Conservation (phyloP, 1,140 invertebrate species). For the Tenebrio molitor region DNA sequence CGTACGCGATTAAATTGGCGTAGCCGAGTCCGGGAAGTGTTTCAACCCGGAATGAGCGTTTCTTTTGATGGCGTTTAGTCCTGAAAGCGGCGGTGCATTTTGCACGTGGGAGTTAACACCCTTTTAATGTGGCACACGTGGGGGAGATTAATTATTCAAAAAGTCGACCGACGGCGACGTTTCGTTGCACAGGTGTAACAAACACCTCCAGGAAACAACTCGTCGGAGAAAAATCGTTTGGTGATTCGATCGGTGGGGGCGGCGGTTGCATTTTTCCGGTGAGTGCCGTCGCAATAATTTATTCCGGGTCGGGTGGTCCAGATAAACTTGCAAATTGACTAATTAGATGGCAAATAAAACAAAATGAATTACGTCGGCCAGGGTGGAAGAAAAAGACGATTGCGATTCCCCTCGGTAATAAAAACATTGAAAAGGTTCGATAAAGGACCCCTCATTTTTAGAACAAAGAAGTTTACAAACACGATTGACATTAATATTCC, state of each 20-base stretch:
- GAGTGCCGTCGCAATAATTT: too few relatives aligned
- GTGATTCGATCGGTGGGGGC: too few relatives aligned
- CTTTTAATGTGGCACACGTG: constrained; percentile 36
- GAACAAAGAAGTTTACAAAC: constrained; percentile 55
- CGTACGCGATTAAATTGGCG: constrained; percentile 44
- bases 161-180: too few relatives aligned
- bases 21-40: constrained; percentile 30
- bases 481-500: constrained; percentile 58
- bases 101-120: constrained; percentile 32
- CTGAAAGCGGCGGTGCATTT: constrained; percentile 12
- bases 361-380: constrained; percentile 48
- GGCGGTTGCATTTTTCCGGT: too few relatives aligned
- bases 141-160: constrained; percentile 28
- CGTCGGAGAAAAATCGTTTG: too few relatives aligned
- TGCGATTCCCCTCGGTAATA: constrained; percentile 46
- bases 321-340: constrained; percentile 51
- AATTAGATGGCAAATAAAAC: constrained; percentile 53
- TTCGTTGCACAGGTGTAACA: too few relatives aligned
- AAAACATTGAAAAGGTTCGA: constrained; percentile 58
- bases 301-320: constrained; percentile 34
- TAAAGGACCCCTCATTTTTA: constrained; percentile 55
- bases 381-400: constrained; percentile 28
- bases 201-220: too few relatives aligned
- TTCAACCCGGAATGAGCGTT: constrained; percentile 22
- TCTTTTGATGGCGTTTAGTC: constrained; percentile 39